These are phyloP conservation scores for Cenopis cana DNA, from an alignment of 2,888 invertebrate genomes.

Conservation along the genomic window DNA sequence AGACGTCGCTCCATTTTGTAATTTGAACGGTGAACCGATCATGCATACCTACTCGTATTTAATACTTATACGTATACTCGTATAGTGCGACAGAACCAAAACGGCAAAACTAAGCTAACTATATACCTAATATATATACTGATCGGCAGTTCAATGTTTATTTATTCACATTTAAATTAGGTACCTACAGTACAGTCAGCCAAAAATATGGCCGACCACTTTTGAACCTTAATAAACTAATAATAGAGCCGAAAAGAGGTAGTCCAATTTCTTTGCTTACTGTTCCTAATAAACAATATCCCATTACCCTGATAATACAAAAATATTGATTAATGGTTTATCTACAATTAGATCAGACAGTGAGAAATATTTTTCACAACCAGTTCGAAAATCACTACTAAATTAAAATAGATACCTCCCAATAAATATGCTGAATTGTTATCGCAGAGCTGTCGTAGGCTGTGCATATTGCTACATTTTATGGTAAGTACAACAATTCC, in stretches of 20 bases:
- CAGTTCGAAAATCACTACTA: neutral
- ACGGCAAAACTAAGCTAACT: neutral
- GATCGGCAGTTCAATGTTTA: neutral
- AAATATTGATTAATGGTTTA: no score
- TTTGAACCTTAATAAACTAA: no score
- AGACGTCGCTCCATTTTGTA: slow-evolving; percentile 18
- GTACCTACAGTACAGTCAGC: neutral
- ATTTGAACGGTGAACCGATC: neutral
- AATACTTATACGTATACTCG: no score
- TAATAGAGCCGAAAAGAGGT: no score
- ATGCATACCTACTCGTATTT: no score
- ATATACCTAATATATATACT: no score
- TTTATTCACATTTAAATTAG: neutral
- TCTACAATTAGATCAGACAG: no score
- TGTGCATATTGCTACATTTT: neutral
- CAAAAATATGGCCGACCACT: no score
- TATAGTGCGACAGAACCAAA: neutral
- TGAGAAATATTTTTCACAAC: neutral
- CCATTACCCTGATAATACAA: neutral
- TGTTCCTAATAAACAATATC: no score
- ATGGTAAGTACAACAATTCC: neutral
- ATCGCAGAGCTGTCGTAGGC: slow-evolving; percentile 52
- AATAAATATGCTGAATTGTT: slow-evolving; percentile 7
- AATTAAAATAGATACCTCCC: neutral
- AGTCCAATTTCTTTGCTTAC: no score